Evolutionary conservation across 2,888 invertebrate species (phyloP), one percentile per base, ranked within the genome.

Genomic region (Chymomyza caudatula): DNA sequence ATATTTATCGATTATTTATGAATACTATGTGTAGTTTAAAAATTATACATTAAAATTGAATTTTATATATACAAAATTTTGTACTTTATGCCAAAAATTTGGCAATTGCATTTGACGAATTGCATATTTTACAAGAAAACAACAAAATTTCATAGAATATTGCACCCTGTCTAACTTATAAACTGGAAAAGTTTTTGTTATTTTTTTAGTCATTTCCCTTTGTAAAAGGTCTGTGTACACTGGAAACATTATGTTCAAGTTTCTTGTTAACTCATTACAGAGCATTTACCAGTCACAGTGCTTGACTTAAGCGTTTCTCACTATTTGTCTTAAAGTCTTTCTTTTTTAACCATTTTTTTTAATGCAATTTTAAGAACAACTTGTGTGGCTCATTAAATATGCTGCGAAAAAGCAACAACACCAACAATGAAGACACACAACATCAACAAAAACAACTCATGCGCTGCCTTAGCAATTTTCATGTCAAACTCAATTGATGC

Each of bases 401-500:
- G 76, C 79, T 70, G 69, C 63, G 66, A 68, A 67, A 63, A 79
- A 67, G 73, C 68, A 67, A 60, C 66, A 63, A 70, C 68, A 67
- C 59, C 66, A 63, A 70, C 56, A 57, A 64, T 25, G 53, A 54
- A 29, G 59, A 43, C 44, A 67, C 29, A 64, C 67, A 66, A 19
- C 65, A 58, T 13, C 47, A 52, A 59, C 73, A 67, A 55, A 52
- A 54, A 37, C 52, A 69, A 43, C 42, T 64, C 42, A 61, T 57
- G 61, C 65, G 22, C 17, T 58, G 60, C 53, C 69, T 63, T 54
- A 64, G 75, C 85, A 83, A 83, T 83, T 83, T 83, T 85, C 83
- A 85, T 86, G 83, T 82, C 85, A 72, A 85, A 75, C 77, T 73
- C 85, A 75, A 82, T 86, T 77, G 85, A 82, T 74, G 85, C 65